Base-by-base conservation (phyloP, 2,797 vertebrate genomes). In the Esox masquinongy region DNA sequence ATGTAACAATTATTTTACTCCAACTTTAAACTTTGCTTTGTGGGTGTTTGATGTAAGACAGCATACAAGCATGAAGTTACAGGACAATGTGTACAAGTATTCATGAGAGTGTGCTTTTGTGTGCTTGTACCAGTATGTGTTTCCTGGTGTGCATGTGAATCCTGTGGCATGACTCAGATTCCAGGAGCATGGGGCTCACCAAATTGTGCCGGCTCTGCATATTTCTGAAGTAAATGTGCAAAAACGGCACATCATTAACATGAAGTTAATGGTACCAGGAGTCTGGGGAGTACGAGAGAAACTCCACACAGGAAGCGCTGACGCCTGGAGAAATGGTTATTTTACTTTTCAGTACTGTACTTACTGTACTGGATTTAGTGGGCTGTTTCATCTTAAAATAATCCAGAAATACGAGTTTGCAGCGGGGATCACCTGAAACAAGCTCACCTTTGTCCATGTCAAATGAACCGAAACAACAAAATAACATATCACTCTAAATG, bases 221-320 rank as follows among this genome's bases (percentile, higher is more conserved):
- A 91, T 84, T 94, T 95, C 90, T 87, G 88, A 88, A 91, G 91
- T 93, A 89, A 91, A 85, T 83, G 91, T 90, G 88, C 91, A 89
- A 85, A 90, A 90, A 84, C 82, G 31, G 26, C 83, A 84, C 85
- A 81, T 22, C 80, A 70, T 77, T 88, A 80, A 63, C 74, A 73
- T 81, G 78, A 79, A 87, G 88, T 34, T 12, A 36, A 91, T 56
- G 90, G 89, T 89, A 80, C 79, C 79, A 82, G 80, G 36, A 70
- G 70, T 81, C 85, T 75, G 82, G 78, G 67, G 79, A 14, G 78
- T 85, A 82, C 78, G 79, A 84, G 82, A 53, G 80, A 75, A 83
- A 75, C 81, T 76, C 71, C 69, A 53, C 71, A 82, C 36, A 34
- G 22, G 56, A 82, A 70, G 63, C 16, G 15, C 29, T 29, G 63